These are phyloP conservation scores for Masticophis lateralis DNA, from an alignment of 2,797 vertebrate species.

Conservation along the genomic window DNA sequence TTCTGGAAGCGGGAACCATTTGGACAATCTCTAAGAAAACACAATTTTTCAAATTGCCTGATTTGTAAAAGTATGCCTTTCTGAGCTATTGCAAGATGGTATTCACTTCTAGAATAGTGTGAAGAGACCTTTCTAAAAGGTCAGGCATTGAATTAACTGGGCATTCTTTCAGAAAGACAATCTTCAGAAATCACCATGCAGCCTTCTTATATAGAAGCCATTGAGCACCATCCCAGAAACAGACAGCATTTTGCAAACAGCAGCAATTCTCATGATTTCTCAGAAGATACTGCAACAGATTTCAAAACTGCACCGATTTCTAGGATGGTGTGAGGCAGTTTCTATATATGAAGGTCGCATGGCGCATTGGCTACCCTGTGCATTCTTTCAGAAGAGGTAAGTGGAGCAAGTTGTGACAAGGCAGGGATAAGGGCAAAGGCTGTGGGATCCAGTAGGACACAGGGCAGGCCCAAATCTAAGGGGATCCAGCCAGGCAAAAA, in stretches of 20 bases:
- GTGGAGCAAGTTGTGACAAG: not conserved
- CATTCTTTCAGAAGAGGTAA: not conserved
- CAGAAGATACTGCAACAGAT: not conserved
- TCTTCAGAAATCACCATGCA: no score
- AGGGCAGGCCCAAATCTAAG: no score
- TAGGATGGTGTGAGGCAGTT: not conserved
- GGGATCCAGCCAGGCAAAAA: not conserved
- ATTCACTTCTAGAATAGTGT: no score
- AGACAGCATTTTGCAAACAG: not conserved
- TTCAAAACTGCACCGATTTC: not conserved
- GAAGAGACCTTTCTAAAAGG: no score
- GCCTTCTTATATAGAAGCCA: not conserved
- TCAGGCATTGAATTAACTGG: no score
- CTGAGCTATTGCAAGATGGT: no score
- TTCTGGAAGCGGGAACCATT: no score
- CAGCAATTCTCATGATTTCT: not conserved
- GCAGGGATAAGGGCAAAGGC: not conserved
- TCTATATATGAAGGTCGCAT: not conserved
- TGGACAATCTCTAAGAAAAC: no score
- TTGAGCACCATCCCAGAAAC: not conserved
- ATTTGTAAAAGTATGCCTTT: no score
- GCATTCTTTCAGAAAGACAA: no score
- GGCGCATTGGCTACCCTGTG: not conserved
- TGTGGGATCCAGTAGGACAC: not conserved
- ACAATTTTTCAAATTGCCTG: no score